Evolutionary conservation across 2,113 vertebrate species (phyloP).

Genomic region (Sander vitreus): DNA sequence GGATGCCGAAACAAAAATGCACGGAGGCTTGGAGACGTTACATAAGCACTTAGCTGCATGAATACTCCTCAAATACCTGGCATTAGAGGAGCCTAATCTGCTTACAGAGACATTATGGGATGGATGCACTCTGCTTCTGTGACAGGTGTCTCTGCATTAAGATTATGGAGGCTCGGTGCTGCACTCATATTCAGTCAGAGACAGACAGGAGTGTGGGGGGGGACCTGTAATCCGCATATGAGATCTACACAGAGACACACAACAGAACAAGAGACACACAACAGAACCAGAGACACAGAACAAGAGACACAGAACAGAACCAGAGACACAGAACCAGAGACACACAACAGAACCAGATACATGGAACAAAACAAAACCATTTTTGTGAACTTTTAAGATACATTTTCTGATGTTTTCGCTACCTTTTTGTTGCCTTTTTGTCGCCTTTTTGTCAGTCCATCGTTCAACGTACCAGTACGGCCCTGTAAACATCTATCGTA

Average conservation of each 20-base stretch:
- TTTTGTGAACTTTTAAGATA: too few species aligned
- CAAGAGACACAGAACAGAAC: too few species aligned
- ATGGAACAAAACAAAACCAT: too few species aligned
- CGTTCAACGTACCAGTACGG: too few species aligned
- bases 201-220: not conserved
- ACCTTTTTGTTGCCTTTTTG: too few species aligned
- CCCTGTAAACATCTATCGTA: too few species aligned
- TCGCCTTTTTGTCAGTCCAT: too few species aligned
- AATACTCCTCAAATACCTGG: slow-evolving; percentile 96
- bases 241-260: not conserved
- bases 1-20: slow-evolving; percentile 36
- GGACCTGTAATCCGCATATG: slow-evolving; percentile 32
- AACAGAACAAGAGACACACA: too few species aligned
- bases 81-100: slow-evolving; percentile 90
- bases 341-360: too few species aligned
- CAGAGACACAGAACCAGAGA: too few species aligned
- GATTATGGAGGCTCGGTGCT: slow-evolving; percentile 43
- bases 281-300: too few species aligned
- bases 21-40: slow-evolving; percentile 92
- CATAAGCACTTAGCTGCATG: slow-evolving; percentile 95
- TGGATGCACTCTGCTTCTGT: slow-evolving; percentile 87
- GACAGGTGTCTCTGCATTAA: slow-evolving; percentile 91
- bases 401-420: too few species aligned
- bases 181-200: slow-evolving; percentile 53
- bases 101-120: slow-evolving; percentile 93